Evolutionary conservation across 2,113 vertebrate genomes (phyloP), one percentile per base, ranked within the genome.

Genomic region (Hypocryptadius cinnamomeus): DNA sequence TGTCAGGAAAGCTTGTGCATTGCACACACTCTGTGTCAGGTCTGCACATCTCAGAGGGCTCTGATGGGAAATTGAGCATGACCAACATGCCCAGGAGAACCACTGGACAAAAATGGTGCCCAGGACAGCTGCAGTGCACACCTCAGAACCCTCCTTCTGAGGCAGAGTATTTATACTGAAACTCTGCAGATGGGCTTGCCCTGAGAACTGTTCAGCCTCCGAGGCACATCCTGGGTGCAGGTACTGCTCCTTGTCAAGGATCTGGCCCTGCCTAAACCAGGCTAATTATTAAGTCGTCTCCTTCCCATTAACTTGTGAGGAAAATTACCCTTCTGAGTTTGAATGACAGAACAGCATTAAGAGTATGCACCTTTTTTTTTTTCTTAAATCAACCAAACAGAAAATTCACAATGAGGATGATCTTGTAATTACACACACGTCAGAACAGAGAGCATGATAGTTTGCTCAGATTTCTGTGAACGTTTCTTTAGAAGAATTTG

Each of bases 361-460:
- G 74, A 83, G 10, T 48, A 60, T 57, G 54, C 48, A 51, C 28
- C 47, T 88, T 92, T 92, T 87, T 87, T 81, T 90, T 87, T 78
- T 69, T 13, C 70, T 78, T 88, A 93, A 90, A 93, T 91, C 91
- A 91, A 85, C 85, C 95, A 72, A 79, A 95, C 69, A 64, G 66
- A 81, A 79, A 94, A 89, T 81, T 78, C 53, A 68, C 87, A 87
- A 85, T 72, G 73, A 89, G 33, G 69, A 88, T 92, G 80, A 79
- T 92, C 84, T 73, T 96, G 91, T 96, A 97, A 97, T 97, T 96
- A 69, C 65, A 92, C 35, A 64, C 60, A 66, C 3, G 17, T 95
- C 91, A 93, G 68, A 95, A 87, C 33, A 60, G 83, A 79, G 59
- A 94, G 65, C 59, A 39, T 76, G 65, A 63, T 78, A 87, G 40